Evolutionary conservation across 2,888 invertebrate species (phyloP), one percentile per base, ranked within the genome.

Genomic region (Cantharis nigra): DNA sequence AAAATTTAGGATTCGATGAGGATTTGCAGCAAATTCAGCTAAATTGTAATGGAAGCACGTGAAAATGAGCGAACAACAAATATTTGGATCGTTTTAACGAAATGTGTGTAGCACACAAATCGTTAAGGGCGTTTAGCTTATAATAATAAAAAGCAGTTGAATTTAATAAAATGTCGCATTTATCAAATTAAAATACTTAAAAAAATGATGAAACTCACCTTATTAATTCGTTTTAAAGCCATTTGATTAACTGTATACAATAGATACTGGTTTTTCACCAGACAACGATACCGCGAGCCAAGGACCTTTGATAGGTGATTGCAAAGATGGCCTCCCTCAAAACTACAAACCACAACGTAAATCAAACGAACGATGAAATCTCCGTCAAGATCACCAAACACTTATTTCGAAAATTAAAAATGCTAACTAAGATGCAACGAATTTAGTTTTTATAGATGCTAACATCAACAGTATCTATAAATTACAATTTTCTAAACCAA

Each of bases 191-290:
- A 81, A 75, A 78, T 83, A 78, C 77, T 82, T 77, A 81, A 83
- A 79, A 81, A 83, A 78, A 81, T 84, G 84, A 85, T 85, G 87
- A 89, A 90, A 93, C 93, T 89, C 93, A 95, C 95, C 96, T 96
- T 96, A 94, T 96, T 96, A 93, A 96, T 96, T 95, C 96, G 94
- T 94, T 96, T 96, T 95, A 96, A 95, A 93, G 96, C 96, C 96
- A 96, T 96, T 94, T 93, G 92, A 91, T 91, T 91, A 90, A 85
- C 83, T 91, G 90, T 90, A 90, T 91, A 90, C 91, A 91, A 91
- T 92, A 91, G 92, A 91, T 91, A 92, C 93, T 92, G 92, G 92
- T 91, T 92, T 92, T 92, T 91, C 92, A 93, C 92, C 92, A 93
- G 93, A 93, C 93, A 93, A 93, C 93, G 93, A 92, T 93, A 93